Evolutionary conservation across 2,797 vertebrate species (phyloP).

Genomic region (Percopsis omiscomaycus): DNA sequence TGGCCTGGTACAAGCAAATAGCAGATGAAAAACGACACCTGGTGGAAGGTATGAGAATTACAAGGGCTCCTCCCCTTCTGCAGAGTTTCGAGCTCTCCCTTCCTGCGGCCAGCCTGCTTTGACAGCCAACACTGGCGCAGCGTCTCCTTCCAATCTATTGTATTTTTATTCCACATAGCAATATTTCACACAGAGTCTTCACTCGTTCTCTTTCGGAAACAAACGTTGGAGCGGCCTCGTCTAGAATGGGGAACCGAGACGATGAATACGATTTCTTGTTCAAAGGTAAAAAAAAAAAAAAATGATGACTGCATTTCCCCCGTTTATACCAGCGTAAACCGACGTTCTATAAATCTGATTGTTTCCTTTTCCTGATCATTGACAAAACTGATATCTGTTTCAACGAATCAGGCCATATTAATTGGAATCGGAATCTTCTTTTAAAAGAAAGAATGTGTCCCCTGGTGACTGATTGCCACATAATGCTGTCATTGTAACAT

Average conservation of each 20-base stretch:
- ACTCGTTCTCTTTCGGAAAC: constrained; percentile 58
- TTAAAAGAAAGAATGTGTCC: constrained; percentile 19
- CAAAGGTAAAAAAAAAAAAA: constrained; percentile 79
- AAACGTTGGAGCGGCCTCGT: constrained; percentile 70
- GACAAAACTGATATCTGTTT: constrained; percentile 9
- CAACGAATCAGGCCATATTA: background rate
- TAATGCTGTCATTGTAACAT: constrained; percentile 59
- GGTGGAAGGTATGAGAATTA: constrained; percentile 44
- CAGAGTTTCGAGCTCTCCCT: constrained; percentile 71
- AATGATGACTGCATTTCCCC: constrained; percentile 58
- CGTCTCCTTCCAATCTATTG: constrained; percentile 58
- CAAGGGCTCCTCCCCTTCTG: constrained; percentile 80
- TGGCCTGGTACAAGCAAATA: constrained; percentile 4
- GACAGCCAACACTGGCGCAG: constrained; percentile 78
- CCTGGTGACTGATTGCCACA: constrained; percentile 53
- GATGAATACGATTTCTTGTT: constrained; percentile 87
- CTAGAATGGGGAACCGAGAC: constrained; percentile 84
- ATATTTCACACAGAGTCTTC: constrained; percentile 34
- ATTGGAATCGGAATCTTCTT: background rate
- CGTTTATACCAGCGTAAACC: constrained; percentile 27
- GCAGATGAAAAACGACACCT: constrained; percentile 40
- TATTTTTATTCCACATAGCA: constrained; percentile 30
- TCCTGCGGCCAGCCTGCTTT: constrained; percentile 75
- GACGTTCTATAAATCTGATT: constrained; percentile 34
- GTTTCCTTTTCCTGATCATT: constrained; percentile 10